Evolutionary conservation across 2,888 invertebrate species (phyloP).

Genomic region (Seira ritae): DNA sequence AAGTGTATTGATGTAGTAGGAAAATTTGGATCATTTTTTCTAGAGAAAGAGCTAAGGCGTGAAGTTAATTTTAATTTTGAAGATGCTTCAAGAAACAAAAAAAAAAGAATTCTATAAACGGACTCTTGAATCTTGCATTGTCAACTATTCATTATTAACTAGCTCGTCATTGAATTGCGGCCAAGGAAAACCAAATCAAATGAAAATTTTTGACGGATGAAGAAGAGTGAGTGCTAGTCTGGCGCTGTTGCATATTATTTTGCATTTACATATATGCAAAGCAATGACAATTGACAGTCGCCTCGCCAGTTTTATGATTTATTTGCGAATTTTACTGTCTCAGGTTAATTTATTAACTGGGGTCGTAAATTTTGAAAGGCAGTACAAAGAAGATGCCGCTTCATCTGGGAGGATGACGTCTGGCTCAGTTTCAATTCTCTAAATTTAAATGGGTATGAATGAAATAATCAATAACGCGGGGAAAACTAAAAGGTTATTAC

Average conservation of each 20-base stretch:
- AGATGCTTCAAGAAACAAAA: neutral
- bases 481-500: neutral
- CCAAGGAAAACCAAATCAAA: no score
- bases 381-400: neutral
- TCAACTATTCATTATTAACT: no score
- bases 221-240: no score
- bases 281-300: slow-evolving; percentile 11
- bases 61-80: neutral
- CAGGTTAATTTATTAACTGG: slow-evolving; percentile 4
- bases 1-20: neutral
- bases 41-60: neutral
- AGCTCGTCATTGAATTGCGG: no score
- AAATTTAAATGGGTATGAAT: neutral
- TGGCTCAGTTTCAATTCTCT: neutral
- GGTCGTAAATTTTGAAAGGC: slow-evolving; percentile 2
- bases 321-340: slow-evolving; percentile 12
- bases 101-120: no score
- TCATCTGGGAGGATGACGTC: neutral
- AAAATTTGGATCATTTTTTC: neutral
- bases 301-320: slow-evolving; percentile 22
- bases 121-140: no score
- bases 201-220: no score
- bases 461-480: neutral
- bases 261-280: neutral
- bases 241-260: neutral